phyloP scores from a whole-genome alignment of 2,113 vertebrate species.

The Atrichornis clamosus region DNA sequence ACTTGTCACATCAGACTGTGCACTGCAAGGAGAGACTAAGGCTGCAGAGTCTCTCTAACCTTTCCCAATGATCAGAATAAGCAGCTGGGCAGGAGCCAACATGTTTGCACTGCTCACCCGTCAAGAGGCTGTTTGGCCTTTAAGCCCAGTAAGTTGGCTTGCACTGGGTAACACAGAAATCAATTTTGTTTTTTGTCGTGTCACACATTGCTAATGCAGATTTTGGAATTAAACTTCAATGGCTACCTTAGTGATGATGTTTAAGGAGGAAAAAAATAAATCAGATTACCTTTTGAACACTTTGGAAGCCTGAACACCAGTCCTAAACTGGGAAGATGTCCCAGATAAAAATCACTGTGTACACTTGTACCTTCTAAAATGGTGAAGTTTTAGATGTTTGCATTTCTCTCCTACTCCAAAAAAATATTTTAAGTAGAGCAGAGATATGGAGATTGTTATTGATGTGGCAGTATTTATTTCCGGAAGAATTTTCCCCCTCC shows the following conservation, averaged over 20 bases:
- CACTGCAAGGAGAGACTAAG: not conserved
- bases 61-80: rapidly evolving
- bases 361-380: not conserved
- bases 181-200: not conserved
- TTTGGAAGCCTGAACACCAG: not conserved
- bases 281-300: not conserved
- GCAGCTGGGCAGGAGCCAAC: not conserved
- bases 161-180: not conserved
- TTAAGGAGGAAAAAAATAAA: not conserved
- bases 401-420: not conserved
- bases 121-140: not conserved
- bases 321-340: not conserved
- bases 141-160: not conserved
- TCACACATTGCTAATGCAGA: not conserved
- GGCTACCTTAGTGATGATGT: not conserved
- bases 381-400: not conserved
- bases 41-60: not conserved
- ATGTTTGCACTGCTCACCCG: not conserved
- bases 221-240: not conserved
- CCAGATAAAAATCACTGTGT: not conserved
- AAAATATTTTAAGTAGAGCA: not conserved
- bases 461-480: not conserved
- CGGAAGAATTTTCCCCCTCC: rapidly evolving
- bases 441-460: not conserved
- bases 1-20: not conserved